Base-by-base conservation (phyloP, 2,113 vertebrate genomes). In the Natator depressus region DNA sequence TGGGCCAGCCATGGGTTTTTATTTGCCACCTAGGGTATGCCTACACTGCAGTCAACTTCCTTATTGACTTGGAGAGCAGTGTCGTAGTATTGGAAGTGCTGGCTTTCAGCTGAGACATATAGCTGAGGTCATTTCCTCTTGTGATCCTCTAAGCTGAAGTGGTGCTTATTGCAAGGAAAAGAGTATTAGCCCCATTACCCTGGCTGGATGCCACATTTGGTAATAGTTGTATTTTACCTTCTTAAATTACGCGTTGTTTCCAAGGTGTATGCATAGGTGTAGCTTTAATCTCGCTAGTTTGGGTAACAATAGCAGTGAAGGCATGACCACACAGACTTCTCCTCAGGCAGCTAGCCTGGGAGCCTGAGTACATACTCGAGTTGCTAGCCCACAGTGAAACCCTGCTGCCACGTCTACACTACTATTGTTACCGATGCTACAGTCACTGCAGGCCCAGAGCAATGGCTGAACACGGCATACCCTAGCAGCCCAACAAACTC, bases 21-120 rank as follows among this genome's bases (percentile, higher is more conserved):
- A 72, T 72, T 72, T 72, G 35, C n/a, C 65, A 72, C 35, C 35
- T 19, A 72, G 65, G 19, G 65, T 11, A 72, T 38, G 19, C 35
- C 65, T 69, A 69, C 9, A 35, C 22, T 69, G 14, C 1, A 0
- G 11, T 62, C 57, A 62, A 27, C 57, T 31, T 62, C 57, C 57
- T 62, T 29, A 62, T 31, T 62, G 27, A 62, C 11, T 62, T 3
- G 5, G 27, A 62, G 57, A 62, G 57, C 27, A 59, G 87, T 93
- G 59, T 25, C 57, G 0, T 47, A 1, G 11, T 38, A 42, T 29
- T 79, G 19, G 3, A 38, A 0, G 5, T 65, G 20, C 84, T 75
- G 35, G 5, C n/a, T n/a, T 27, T 47, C 38, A 76, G 24, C 38
- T 42, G 20, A 75, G n/a, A 75, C 22, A 6, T 75, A 75, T 42